A percentile compares a stretch with the other conserved stretches of the same genome.
phyloP scores from a whole-genome alignment of 2,888 invertebrate genomes.

The Dicranocentrus wangi region DNA sequence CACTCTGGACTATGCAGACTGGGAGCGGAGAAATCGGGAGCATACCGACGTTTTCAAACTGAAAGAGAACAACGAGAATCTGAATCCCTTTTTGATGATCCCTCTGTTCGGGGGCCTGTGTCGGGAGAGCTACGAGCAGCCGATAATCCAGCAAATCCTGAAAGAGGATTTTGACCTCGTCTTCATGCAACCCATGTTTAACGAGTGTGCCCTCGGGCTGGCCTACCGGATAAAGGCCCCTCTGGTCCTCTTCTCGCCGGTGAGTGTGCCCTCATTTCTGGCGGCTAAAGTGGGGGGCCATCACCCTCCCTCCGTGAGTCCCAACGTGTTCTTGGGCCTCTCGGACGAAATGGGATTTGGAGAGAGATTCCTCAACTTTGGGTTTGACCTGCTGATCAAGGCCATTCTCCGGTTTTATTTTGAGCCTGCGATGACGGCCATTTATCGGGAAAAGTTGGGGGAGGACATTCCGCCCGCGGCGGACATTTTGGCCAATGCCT shows the following conservation, averaged over 20 bases:
- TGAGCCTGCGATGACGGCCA: conserved; percentile 69
- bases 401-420: conserved; percentile 74
- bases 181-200: conserved; percentile 73
- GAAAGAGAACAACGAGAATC: conserved; percentile 29
- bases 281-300: conserved; percentile 66
- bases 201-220: conserved; percentile 73
- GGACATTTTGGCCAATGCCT: conserved; percentile 72
- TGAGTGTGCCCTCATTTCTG: conserved; percentile 26
- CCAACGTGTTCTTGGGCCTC: conserved; percentile 73
- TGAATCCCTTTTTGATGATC: conserved; percentile 43
- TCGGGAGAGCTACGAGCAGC: conserved; percentile 54
- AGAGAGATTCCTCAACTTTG: conserved; percentile 73
- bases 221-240: conserved; percentile 73
- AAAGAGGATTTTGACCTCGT: conserved; percentile 73
- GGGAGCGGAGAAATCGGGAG: background rate
- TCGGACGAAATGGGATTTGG: conserved; percentile 72
- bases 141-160: conserved; percentile 51
- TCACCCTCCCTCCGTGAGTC: conserved; percentile 73
- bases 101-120: conserved; percentile 44
- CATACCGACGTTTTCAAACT: conserved; percentile 47
- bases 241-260: conserved; percentile 73
- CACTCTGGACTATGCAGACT: conserved; percentile 57
- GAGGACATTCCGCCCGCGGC: conserved; percentile 32
- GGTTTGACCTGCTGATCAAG: conserved; percentile 74
- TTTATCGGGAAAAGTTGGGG: conserved; percentile 60